Evolutionary conservation across 2,888 invertebrate species (phyloP).

Genomic region (Melitaea athalia): DNA sequence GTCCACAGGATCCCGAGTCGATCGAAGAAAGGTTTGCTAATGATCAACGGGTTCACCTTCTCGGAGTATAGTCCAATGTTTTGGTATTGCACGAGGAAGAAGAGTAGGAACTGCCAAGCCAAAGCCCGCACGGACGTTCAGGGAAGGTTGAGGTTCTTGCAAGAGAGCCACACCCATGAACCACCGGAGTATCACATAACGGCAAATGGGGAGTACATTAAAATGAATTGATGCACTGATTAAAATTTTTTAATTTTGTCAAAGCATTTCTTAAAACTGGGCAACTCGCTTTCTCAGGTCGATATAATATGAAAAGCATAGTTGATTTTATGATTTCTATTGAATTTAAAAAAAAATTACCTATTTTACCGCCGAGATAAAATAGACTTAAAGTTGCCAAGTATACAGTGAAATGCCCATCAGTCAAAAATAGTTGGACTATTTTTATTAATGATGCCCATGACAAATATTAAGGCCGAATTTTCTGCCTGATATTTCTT

Average conservation of each 20-base stretch:
- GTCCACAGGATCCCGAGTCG: conserved; percentile 52
- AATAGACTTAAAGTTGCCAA: no score
- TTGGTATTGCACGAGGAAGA: conserved; percentile 62
- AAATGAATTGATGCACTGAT: not conserved
- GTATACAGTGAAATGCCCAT: no score
- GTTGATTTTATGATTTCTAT: no score
- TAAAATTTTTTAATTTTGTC: not conserved
- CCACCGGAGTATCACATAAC: conserved; percentile 52
- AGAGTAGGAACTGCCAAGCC: conserved; percentile 47
- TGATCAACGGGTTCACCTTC: conserved; percentile 59
- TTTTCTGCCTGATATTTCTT: no score
- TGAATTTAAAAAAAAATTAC: no score
- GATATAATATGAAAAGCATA: no score
- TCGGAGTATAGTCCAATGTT: conserved; percentile 53
- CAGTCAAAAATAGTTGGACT: no score
- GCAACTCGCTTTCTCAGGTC: no score
- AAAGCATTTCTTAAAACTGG: not conserved
- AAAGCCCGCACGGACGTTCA: conserved; percentile 49
- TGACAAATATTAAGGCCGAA: no score
- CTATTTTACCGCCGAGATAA: no score
- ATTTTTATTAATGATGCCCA: no score
- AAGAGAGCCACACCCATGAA: conserved; percentile 50
- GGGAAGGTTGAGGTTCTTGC: conserved; percentile 43
- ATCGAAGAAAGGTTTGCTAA: conserved; percentile 50
- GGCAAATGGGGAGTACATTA: conserved; percentile 37